Evolutionary conservation across 1,140 invertebrate genomes (phyloP).

Genomic region (Melipona quadrifasciata): DNA sequence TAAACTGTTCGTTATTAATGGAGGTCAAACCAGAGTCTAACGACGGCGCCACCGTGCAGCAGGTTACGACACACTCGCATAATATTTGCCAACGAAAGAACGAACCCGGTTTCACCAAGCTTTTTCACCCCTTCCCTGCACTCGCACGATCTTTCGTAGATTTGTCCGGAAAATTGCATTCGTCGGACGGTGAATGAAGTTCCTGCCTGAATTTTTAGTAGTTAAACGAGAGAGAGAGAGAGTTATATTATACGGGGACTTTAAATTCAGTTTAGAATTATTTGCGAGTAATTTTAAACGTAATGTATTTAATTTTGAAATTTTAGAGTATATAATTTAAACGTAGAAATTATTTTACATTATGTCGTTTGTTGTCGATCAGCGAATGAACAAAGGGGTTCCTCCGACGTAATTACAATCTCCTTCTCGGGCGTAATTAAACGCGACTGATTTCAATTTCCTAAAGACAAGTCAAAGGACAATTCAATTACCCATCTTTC

Average conservation of each 20-base stretch:
- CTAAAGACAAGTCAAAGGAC: neutral
- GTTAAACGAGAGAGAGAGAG: neutral
- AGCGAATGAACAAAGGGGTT: neutral
- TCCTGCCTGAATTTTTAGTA: neutral
- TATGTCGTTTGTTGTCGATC: neutral
- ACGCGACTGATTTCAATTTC: constrained; percentile 2
- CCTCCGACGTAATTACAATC: neutral
- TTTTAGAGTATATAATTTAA: too few relatives aligned
- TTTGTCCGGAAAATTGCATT: neutral
- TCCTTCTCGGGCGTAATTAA: neutral
- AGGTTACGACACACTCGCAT: constrained; percentile 35
- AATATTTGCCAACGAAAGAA: constrained; percentile 38
- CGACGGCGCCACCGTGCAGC: constrained; percentile 24
- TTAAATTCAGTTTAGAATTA: neutral
- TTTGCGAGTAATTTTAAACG: neutral
- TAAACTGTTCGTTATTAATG: constrained; percentile 67
- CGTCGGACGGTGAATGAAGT: neutral
- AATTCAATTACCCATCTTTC: neutral
- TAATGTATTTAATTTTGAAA: neutral
- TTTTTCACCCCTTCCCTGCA: neutral
- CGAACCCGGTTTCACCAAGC: neutral
- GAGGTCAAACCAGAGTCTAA: constrained; percentile 55
- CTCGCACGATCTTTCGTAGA: neutral
- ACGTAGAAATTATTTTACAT: too few relatives aligned
- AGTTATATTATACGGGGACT: neutral